Conservation (phyloP, 2,888 invertebrate species). For the Horisme vitalbata region DNA sequence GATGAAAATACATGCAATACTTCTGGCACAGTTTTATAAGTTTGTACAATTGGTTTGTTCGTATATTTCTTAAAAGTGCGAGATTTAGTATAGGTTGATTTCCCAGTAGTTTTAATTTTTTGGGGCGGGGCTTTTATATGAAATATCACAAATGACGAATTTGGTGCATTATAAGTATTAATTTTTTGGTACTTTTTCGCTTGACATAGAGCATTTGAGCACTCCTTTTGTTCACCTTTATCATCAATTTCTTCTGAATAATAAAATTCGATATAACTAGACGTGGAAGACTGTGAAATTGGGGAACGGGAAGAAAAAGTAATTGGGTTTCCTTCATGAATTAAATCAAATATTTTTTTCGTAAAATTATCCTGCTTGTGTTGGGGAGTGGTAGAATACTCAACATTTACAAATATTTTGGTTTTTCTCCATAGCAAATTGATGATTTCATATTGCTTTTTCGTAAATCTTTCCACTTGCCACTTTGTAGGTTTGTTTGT, state of each 20-base stretch:
- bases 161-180: conserved; percentile 19
- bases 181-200: conserved; percentile 16
- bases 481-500: conserved; percentile 40
- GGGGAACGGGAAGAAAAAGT: conserved; percentile 17
- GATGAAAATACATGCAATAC: not conserved
- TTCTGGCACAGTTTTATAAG: no score
- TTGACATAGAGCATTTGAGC: conserved; percentile 24
- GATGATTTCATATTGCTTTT: conserved; percentile 61
- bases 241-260: conserved; percentile 59
- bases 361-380: conserved; percentile 10
- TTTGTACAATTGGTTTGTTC: not conserved
- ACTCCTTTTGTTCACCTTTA: conserved; percentile 30
- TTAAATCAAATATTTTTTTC: conserved; percentile 18
- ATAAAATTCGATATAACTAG: conserved; percentile 71
- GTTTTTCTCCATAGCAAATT: conserved; percentile 64
- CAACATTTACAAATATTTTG: conserved; percentile 48
- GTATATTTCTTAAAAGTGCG: not conserved
- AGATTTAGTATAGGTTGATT: not conserved
- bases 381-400: conserved; percentile 21
- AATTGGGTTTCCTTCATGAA: conserved; percentile 18
- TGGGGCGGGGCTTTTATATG: conserved; percentile 22
- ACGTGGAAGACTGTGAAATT: conserved; percentile 40
- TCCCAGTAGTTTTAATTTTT: not conserved
- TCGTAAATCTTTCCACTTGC: conserved; percentile 53
- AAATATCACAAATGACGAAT: conserved; percentile 28